phyloP scores from a whole-genome alignment of 30 jellyfish, hydroid and myxozoan genomes.

The Aurelia sp. region DNA sequence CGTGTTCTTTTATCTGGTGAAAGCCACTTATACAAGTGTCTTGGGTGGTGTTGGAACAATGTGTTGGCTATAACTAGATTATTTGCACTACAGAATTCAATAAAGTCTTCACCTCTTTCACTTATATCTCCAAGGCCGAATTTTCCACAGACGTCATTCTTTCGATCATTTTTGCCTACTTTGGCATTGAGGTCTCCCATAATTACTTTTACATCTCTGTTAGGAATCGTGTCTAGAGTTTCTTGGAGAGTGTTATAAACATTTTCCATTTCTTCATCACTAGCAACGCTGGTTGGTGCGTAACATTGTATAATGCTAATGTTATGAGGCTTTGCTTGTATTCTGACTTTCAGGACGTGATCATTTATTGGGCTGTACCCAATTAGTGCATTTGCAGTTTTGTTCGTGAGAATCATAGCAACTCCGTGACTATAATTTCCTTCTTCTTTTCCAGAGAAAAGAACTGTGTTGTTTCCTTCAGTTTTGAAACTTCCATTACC shows the following conservation, averaged over 20 bases:
- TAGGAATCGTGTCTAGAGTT: constrained; percentile 6
- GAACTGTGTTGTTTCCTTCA: background rate
- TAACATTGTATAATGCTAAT: constrained; percentile 15
- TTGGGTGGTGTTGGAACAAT: no score
- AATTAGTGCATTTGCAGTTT: background rate
- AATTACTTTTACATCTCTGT: constrained; percentile 6
- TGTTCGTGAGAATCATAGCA: background rate
- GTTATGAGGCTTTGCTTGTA: constrained; percentile 20
- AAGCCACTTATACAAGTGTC: no score
- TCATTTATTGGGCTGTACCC: constrained; percentile 41
- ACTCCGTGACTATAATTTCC: constrained; percentile 41
- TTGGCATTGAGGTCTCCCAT: no score
- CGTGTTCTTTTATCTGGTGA: no score
- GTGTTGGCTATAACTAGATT: no score
- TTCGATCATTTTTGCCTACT: background rate
- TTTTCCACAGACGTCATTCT: background rate
- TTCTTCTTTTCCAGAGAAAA: constrained; percentile 37
- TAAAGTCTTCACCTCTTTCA: constrained; percentile 26
- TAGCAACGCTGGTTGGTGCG: constrained; percentile 13
- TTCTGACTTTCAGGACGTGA: constrained; percentile 8
- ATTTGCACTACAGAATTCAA: no score
- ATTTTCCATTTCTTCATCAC: constrained; percentile 17
- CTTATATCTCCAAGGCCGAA: constrained; percentile 18
- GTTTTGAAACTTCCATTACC: background rate
- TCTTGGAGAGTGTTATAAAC: constrained; percentile 21